Percentiles rank a stretch among this genome's conserved stretches.
phyloP scores from a whole-genome alignment of 2,888 invertebrate genomes.

The Scaptomyza flava region DNA sequence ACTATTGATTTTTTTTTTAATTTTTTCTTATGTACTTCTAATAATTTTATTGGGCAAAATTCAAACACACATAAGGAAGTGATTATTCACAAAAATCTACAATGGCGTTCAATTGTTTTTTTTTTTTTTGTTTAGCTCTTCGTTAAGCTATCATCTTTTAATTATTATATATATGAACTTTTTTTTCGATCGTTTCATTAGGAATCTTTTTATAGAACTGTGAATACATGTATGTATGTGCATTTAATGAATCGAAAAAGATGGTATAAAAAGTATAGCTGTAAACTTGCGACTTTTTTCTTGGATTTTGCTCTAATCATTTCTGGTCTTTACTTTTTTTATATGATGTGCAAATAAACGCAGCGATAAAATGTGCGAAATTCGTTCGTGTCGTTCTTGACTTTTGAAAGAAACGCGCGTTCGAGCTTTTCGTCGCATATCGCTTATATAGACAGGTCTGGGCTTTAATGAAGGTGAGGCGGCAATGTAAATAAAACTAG shows the following conservation, averaged over 20 bases:
- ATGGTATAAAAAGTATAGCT: background rate
- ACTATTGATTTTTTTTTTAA: background rate
- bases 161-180: background rate
- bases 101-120: conserved; percentile 27
- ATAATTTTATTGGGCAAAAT: conserved; percentile 19
- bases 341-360: conserved; percentile 38
- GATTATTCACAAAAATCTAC: conserved; percentile 16
- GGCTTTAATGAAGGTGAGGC: conserved; percentile 53
- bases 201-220: too few relatives aligned
- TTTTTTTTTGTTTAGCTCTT: too few relatives aligned
- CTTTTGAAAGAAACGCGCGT: conserved; percentile 42
- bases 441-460: conserved; percentile 30
- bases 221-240: too few relatives aligned
- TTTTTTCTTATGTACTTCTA: conserved; percentile 8
- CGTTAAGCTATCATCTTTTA: background rate
- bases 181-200: conserved; percentile 4
- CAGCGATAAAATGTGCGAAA: conserved; percentile 45
- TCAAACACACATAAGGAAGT: conserved; percentile 44
- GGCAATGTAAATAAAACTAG: conserved; percentile 6
- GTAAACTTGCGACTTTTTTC: background rate
- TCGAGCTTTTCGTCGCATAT: conserved; percentile 30
- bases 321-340: conserved; percentile 14
- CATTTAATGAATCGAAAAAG: background rate
- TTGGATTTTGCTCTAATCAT: conserved; percentile 1
- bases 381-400: conserved; percentile 60